Base-by-base conservation (phyloP, 1,140 invertebrate genomes). In the Eriosoma lanigerum region DNA sequence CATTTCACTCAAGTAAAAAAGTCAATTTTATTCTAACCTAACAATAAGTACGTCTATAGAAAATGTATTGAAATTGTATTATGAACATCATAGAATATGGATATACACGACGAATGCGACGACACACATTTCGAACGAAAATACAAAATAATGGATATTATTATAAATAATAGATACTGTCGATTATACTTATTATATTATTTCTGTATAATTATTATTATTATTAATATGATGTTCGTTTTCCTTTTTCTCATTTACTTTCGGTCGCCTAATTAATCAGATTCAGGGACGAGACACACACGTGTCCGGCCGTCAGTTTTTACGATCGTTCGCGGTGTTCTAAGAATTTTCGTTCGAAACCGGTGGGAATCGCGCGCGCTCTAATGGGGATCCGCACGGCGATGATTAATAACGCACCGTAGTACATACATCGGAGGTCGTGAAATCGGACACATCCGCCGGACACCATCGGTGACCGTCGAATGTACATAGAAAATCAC, bases 381-480 rank as follows among this genome's bases (percentile, higher is more conserved):
- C 10, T n/a, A 46, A 48, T 15, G 8, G 64, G 64, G 44, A 70
- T 48, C 21, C 12, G 5, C 38, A 12, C 44, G 10, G 62, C 13
- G 38, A 48, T 68, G 72, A 75, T 75, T 75, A 75, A 75, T 75
- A 58, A 64, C 26, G 1, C 29, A 19, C 24, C 12, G 12, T n/a
- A n/a, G 15, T 26, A 32, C 60, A 38, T 10, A 24, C 3, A 3
- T 9, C 13, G 12, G 5, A 21, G 52, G 52, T 56, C 21, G 73
- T 76, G 73, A 78, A 78, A 78, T 78, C 38, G 75, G 75, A 78
- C 75, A 78, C 75, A 60, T 78, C 75, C 75, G 75, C 75, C 54
- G 75, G 75, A 78, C 73, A 76, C 75, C 56, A 17, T n/a, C 56
- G 19, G 24, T n/a, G 75, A 48, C 72, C 50, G 38, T 26, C 38